phyloP scores from a whole-genome alignment of 2,888 invertebrate species.

The Bellardia pandia region DNA sequence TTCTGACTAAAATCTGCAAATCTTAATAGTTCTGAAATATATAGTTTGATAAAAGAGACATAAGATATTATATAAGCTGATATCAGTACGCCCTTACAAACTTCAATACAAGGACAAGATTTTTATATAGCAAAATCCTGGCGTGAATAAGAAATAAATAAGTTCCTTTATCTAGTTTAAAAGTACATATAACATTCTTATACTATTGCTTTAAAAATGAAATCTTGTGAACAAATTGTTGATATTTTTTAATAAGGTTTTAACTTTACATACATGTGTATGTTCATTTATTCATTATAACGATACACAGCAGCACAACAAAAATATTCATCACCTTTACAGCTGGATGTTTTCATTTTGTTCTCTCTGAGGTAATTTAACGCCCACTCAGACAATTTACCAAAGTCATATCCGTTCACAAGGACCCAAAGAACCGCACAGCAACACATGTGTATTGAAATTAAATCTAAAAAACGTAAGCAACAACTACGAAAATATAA shows the following conservation, averaged over 20 bases:
- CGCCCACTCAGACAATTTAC: slow-evolving; percentile 49
- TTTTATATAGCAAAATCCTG: too few species aligned
- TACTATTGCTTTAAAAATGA: background rate
- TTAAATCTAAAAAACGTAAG: too few species aligned
- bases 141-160: too few species aligned
- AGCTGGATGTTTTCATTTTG: background rate
- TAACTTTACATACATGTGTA: background rate
- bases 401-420: slow-evolving; percentile 46
- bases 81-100: too few species aligned
- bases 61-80: too few species aligned
- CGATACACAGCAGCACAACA: background rate
- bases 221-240: background rate
- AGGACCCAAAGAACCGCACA: slow-evolving; percentile 1
- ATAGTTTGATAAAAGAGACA: too few species aligned
- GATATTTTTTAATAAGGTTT: background rate
- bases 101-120: too few species aligned
- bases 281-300: background rate
- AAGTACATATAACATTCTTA: too few species aligned
- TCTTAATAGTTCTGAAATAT: too few species aligned
- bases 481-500: too few species aligned
- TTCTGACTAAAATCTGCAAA: too few species aligned
- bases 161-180: too few species aligned
- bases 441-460: background rate
- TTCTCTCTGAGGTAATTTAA: slow-evolving; percentile 14
- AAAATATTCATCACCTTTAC: slow-evolving; percentile 5